phyloP scores from a whole-genome alignment of 1,140 invertebrate species.

The Berghia stephanieae region DNA sequence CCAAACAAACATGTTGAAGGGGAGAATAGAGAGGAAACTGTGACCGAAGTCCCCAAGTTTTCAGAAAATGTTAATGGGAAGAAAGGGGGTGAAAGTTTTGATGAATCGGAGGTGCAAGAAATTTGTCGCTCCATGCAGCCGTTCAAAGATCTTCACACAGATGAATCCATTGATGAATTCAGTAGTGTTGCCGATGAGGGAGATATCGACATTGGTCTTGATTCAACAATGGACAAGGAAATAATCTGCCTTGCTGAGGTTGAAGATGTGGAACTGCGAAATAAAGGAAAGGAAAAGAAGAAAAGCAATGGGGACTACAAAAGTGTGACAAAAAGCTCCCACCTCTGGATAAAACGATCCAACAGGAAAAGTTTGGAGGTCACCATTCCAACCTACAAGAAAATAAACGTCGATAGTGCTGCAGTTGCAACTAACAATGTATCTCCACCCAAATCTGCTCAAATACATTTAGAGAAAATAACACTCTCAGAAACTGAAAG shows the following conservation, averaged over 20 bases:
- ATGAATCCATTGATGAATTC: too few relatives aligned
- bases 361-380: constrained; percentile 23
- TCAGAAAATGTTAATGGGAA: neutral
- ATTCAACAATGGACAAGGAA: too few relatives aligned
- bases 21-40: neutral
- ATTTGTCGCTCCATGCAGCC: constrained; percentile 27
- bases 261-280: too few relatives aligned
- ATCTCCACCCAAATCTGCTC: too few relatives aligned
- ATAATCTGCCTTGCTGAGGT: too few relatives aligned
- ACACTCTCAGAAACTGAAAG: too few relatives aligned
- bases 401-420: too few relatives aligned
- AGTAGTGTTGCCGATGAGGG: too few relatives aligned
- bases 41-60: neutral
- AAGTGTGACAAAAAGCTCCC: neutral
- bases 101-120: constrained; percentile 4
- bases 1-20: too few relatives aligned
- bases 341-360: constrained; percentile 20
- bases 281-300: constrained; percentile 3
- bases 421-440: too few relatives aligned
- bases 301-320: neutral
- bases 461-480: too few relatives aligned
- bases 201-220: too few relatives aligned
- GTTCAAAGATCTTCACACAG: constrained; percentile 27
- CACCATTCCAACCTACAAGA: constrained; percentile 22
- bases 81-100: constrained; percentile 19